Percentiles rank a stretch among this genome's conserved stretches.
Conservation (phyloP, 2,113 vertebrate genomes). For the human (Homo sapiens) region GRCh38 chr1:179267001-179267500, state of each 20-base stretch:
- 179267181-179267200: neutral
- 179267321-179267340: neutral
- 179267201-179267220: neutral
- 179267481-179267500: no score
- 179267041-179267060: neutral
- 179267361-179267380: no score
- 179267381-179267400: no score
- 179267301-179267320: neutral
- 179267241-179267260: neutral
- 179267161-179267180: neutral
- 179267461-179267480: no score
- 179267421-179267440: no score
- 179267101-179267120: neutral
- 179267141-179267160: neutral
- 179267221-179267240: neutral
- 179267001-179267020: neutral
- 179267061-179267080: neutral
- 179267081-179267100: neutral
- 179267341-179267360: neutral
- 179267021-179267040: neutral
- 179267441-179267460: no score
- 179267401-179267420: no score
- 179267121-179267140: neutral
- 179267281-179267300: neutral
- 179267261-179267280: neutral